A percentile compares a stretch with the other conserved stretches of the same genome.
phyloP scores from a whole-genome alignment of 1,140 invertebrate genomes.

The Drosophila kurseongensis region DNA sequence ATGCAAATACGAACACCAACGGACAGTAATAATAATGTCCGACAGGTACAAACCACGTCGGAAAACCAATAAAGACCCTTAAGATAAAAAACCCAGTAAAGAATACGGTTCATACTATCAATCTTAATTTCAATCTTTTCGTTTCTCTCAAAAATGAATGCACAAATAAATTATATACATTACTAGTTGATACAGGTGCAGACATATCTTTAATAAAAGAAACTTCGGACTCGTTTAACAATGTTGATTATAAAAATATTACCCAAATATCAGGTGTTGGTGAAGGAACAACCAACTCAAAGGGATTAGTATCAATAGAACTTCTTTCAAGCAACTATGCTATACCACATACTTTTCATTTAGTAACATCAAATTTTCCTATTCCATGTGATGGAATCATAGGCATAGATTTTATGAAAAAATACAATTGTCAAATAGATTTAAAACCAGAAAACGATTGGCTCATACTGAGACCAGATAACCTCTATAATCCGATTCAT shows the following conservation, averaged over 20 bases:
- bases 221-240: neutral
- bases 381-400: slow-evolving; percentile 6
- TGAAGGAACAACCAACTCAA: too few species aligned
- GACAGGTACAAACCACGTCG: neutral
- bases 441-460: neutral
- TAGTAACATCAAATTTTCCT: neutral
- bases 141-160: neutral
- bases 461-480: slow-evolving; percentile 1
- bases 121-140: neutral
- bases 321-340: too few species aligned
- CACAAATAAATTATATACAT: neutral
- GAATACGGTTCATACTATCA: neutral
- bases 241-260: slow-evolving; percentile 4
- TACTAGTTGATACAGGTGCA: slow-evolving; percentile 6
- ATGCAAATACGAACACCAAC: neutral
- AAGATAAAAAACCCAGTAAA: neutral
- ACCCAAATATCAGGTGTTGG: neutral
- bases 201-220: slow-evolving; percentile 5
- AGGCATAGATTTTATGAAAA: slow-evolving; percentile 7
- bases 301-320: too few species aligned
- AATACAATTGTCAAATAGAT: slow-evolving; percentile 11
- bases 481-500: neutral
- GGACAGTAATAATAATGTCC: neutral
- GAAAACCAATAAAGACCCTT: slow-evolving; percentile 2
- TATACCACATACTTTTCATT: neutral